Percentiles rank a stretch among this genome's conserved stretches.
These are phyloP conservation scores for Beroe forskalii DNA, from an alignment of 37 sponge, comb jelly and placozoan genomes.

Conservation along the genomic window DNA sequence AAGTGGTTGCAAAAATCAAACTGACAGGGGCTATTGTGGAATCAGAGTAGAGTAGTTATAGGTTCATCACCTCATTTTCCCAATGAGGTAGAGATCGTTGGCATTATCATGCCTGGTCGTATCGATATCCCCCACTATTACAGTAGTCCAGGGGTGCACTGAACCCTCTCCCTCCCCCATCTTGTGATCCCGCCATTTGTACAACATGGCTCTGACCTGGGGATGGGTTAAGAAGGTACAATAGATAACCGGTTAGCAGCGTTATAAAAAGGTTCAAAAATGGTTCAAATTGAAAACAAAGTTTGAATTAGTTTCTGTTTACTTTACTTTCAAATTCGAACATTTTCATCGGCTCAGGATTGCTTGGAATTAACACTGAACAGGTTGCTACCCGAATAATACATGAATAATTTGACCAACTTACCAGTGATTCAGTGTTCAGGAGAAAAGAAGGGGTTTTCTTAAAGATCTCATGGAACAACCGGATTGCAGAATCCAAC, in stretches of 20 bases:
- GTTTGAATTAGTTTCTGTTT: no score
- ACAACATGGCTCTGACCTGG: neutral
- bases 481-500: neutral
- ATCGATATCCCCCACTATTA: neutral
- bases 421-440: conserved; percentile 2
- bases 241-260: neutral
- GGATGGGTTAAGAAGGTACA: neutral
- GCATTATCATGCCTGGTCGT: neutral
- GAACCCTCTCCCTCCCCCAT: neutral
- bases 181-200: neutral
- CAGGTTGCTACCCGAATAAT: no score
- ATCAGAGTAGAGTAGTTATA: no score
- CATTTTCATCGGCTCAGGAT: no score
- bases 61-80: neutral
- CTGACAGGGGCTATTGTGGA: no score
- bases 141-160: neutral
- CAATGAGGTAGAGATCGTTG: neutral
- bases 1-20: no score
- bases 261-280: neutral
- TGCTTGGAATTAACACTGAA: no score
- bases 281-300: no score
- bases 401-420: no score
- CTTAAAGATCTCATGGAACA: conserved; percentile 1
- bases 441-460: neutral
- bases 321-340: no score